phyloP scores from a whole-genome alignment of 2,888 invertebrate species.

The Pomacea canaliculata region DNA sequence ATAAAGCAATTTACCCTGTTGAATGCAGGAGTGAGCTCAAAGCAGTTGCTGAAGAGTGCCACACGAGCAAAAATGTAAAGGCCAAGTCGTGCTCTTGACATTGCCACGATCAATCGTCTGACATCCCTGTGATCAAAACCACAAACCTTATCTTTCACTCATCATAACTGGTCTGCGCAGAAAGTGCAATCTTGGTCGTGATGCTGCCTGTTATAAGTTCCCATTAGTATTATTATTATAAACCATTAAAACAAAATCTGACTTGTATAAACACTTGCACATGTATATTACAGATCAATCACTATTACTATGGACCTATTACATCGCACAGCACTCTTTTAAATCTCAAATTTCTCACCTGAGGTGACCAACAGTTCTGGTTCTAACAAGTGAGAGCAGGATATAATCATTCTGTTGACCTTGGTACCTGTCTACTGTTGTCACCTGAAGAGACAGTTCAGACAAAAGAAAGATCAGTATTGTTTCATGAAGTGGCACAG shows the following conservation, averaged over 20 bases:
- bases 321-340: too few species aligned
- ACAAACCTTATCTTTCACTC: background rate
- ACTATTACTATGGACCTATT: too few species aligned
- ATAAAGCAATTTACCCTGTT: slow-evolving; percentile 55
- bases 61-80: slow-evolving; percentile 95
- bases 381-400: slow-evolving; percentile 93
- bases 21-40: slow-evolving; percentile 95
- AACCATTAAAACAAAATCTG: too few species aligned
- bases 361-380: slow-evolving; percentile 96
- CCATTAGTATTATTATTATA: background rate
- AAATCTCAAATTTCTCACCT: slow-evolving; percentile 70
- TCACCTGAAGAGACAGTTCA: slow-evolving; percentile 66
- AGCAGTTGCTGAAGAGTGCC: slow-evolving; percentile 93
- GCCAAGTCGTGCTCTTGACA: slow-evolving; percentile 96
- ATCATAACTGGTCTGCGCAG: background rate
- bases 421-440: slow-evolving; percentile 98
- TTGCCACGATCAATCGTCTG: slow-evolving; percentile 94
- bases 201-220: background rate
- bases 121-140: slow-evolving; percentile 77
- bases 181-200: background rate
- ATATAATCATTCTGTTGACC: slow-evolving; percentile 99
- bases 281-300: background rate
- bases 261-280: background rate
- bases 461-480: background rate
- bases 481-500: too few species aligned